Evolutionary conservation across 37 sponge, comb jelly and placozoan genomes (phyloP).

Genomic region (Crambe crambe): DNA sequence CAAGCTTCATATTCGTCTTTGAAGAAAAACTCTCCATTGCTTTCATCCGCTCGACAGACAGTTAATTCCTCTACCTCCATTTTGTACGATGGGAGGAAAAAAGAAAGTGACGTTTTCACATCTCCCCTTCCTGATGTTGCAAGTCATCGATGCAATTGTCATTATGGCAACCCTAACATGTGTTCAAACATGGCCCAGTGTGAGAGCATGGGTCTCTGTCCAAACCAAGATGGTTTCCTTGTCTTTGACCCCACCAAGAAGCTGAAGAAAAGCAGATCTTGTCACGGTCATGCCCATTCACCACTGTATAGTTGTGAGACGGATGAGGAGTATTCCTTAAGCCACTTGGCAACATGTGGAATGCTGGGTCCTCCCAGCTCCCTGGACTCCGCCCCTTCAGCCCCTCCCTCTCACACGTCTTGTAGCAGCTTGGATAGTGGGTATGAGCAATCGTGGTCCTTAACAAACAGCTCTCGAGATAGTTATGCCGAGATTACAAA

Average conservation of each 20-base stretch:
- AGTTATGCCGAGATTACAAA: neutral
- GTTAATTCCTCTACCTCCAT: neutral
- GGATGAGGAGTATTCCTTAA: neutral
- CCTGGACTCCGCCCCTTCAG: neutral
- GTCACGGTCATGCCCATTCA: no score
- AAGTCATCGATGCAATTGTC: constrained; percentile 7
- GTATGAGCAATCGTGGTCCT: neutral
- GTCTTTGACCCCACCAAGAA: constrained; percentile 5
- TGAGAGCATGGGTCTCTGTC: constrained; percentile 49
- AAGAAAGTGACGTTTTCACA: neutral
- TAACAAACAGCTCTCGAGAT: constrained; percentile 11
- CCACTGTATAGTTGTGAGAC: no score
- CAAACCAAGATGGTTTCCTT: neutral
- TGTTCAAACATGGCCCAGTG: constrained; percentile 4
- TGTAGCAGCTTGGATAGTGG: constrained; percentile 33
- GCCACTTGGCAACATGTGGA: neutral
- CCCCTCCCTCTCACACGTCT: constrained; percentile 2
- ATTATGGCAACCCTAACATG: neutral
- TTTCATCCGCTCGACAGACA: neutral
- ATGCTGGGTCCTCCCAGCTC: neutral
- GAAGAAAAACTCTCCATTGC: neutral
- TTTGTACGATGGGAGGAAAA: neutral
- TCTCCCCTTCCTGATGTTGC: neutral
- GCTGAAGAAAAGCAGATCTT: no score
- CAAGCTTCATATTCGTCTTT: neutral